Percentiles rank a stretch among this genome's conserved stretches.
These are phyloP conservation scores for Sinocyclocheilus maitianheensis DNA, from an alignment of 2,113 vertebrate species.

Conservation along the genomic window DNA sequence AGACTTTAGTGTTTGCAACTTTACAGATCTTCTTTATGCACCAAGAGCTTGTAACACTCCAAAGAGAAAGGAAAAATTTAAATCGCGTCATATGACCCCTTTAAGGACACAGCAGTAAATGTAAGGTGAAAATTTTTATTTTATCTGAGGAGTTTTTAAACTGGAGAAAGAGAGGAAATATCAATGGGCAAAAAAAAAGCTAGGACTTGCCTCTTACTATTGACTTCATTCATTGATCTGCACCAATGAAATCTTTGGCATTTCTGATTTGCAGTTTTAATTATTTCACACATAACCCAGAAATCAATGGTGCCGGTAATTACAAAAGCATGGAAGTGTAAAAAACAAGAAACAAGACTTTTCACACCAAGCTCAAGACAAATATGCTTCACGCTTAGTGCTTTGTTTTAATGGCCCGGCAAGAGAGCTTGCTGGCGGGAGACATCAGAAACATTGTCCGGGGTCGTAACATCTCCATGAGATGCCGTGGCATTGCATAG, in stretches of 20 bases:
- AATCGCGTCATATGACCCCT: no score
- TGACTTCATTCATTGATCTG: conserved; percentile 51
- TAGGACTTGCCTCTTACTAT: conserved; percentile 36
- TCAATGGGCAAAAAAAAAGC: conserved; percentile 12
- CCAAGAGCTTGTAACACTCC: no score
- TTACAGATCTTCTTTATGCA: no score
- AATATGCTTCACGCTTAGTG: conserved; percentile 48
- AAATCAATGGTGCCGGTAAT: conserved; percentile 54
- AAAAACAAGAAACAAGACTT: conserved; percentile 33
- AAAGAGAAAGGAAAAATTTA: no score
- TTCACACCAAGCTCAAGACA: conserved; percentile 35
- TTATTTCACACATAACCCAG: conserved; percentile 58
- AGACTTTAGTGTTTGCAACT: no score
- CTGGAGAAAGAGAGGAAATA: conserved; percentile 44
- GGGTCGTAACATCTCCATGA: background rate
- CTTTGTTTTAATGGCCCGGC: conserved; percentile 42
- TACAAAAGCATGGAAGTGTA: conserved; percentile 45
- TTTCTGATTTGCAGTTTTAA: conserved; percentile 58
- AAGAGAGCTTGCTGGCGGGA: background rate
- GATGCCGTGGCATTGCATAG: conserved; percentile 1
- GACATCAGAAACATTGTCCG: background rate
- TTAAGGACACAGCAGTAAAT: conserved; percentile 45
- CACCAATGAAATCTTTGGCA: conserved; percentile 47
- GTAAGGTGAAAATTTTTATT: conserved; percentile 13
- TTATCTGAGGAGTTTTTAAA: background rate